Evolutionary conservation across 2,888 invertebrate species (phyloP), one percentile per base, ranked within the genome.

Genomic region (Azorinus chamasolen): DNA sequence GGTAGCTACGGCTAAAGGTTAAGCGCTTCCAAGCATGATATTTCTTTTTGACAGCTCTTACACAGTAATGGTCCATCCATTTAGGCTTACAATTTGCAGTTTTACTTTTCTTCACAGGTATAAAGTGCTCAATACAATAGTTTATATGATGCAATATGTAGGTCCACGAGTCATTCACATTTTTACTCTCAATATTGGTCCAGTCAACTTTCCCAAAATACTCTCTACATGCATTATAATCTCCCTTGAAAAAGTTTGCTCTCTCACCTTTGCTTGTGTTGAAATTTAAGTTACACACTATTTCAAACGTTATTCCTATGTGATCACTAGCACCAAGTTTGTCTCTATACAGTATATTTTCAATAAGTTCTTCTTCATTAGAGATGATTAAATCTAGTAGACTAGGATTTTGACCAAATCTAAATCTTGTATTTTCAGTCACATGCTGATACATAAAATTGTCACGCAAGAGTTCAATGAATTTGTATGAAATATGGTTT

Each of bases 241-340:
- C 45, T 14, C 59, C 68, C 53, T 68, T 68, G 37, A 20, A 65
- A 20, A 55, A 25, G 14, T 65, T 65, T 57, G 24, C 10, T 22
- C 50, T 46, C 18, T 46, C 46, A n/a, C n/a, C n/a, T n/a, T n/a
- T n/a, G n/a, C n/a, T n/a, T n/a, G n/a, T n/a, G n/a, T n/a, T n/a
- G n/a, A n/a, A n/a, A n/a, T n/a, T n/a, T n/a, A n/a, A n/a, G 32
- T 32, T 32, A 10, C 4, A 32, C 10, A 32, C 32, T 6, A 32
- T 32, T 32, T 6, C 32, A 32, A 32, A 6, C 32, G 10, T 10
- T 32, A 10, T 4, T 32, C 5, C 10, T 32, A 32, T 32, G 10
- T 32, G 10, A 32, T 32, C 32, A 32, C 32, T 32, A 6, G 32
- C 32, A 32, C 32, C 32, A 4, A 32, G 10, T 10, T 32, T 32